These are phyloP conservation scores for Myoxocephalus aenaeus DNA, from an alignment of 2,797 vertebrate genomes.

Conservation along the genomic window DNA sequence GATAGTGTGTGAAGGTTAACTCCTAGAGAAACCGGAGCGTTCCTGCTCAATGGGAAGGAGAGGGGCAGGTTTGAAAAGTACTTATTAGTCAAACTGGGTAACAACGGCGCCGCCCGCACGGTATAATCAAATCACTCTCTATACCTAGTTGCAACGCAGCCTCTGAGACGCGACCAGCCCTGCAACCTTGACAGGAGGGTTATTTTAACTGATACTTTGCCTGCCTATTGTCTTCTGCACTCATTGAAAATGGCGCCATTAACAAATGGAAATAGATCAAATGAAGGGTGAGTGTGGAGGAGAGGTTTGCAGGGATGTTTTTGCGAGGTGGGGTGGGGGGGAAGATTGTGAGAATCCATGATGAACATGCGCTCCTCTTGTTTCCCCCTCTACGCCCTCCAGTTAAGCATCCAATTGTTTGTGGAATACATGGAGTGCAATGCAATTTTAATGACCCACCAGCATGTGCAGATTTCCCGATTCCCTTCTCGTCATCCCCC, in stretches of 20 bases:
- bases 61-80: constrained; percentile 83
- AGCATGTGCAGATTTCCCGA: constrained; percentile 63
- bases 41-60: constrained; percentile 76
- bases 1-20: constrained; percentile 83
- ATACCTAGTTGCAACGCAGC: constrained; percentile 88
- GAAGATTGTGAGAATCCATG: constrained; percentile 70
- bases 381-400: constrained; percentile 56
- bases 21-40: constrained; percentile 78
- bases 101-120: constrained; percentile 84
- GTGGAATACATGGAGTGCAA: constrained; percentile 65
- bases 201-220: constrained; percentile 73
- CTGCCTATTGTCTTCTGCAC: constrained; percentile 67
- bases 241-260: constrained; percentile 75
- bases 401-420: constrained; percentile 78
- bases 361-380: constrained; percentile 84
- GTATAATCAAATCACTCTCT: constrained; percentile 90
- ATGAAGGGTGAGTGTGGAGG: constrained; percentile 62
- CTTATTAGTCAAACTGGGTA: constrained; percentile 92
- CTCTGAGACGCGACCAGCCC: constrained; percentile 75
- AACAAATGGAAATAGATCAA: constrained; percentile 89
- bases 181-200: constrained; percentile 81
- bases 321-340: constrained; percentile 48
- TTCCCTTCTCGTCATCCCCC: constrained; percentile 62
- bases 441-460: constrained; percentile 78
- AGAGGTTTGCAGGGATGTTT: constrained; percentile 14